Base-by-base conservation (phyloP, 1,140 invertebrate species). In the Akabosia matsudoensis region DNA sequence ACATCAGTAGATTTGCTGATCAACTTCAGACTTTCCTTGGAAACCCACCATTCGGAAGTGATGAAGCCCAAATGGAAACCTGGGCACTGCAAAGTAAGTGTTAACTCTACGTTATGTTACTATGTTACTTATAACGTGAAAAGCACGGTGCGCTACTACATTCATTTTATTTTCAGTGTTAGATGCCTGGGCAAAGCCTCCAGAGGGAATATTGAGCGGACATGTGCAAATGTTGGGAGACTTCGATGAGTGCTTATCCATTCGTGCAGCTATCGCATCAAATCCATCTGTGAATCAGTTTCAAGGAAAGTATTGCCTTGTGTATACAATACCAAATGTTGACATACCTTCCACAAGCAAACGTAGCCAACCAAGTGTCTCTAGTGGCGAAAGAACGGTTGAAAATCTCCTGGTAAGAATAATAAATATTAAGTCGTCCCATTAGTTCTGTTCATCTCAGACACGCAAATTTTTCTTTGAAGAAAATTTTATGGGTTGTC, bases 201-300 rank as follows among this genome's bases (percentile, higher is more conserved):
- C 78, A 0, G 78, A 79, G 70, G 78, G 78, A 24, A 31, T 79
- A 10, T 54, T 79, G 22, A 61, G 34, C 18, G 78, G 78, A n/a
- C 78, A 79, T 31, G 33, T 75, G 0, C 64, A 72, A n/a, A 33
- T 56, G n/a, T n/a, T 64, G 18, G 78, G 78, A 7, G 78, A 79
- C 61, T 79, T 34, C 24, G 75, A 79, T 37, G 76, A 79, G 56
- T 79, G 78, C 37, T 18, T 77, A 1, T 61, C 34, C 16, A 33
- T 77, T 56, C 54, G 54, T 4, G 54, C 37, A 45, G 7, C 37
- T 45, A 10, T 18, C 18, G 7, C 54, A 22, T 3, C 54, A 13
- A 34, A 31, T 0, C 4, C 7, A 33, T 34, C 70, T 7, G 37
- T 45, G 7, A 18, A 45, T 18, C 37, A 33, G n/a, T 72, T 72